Base-by-base conservation (phyloP, 2,888 invertebrate species). In the Isoperla grammatica region DNA sequence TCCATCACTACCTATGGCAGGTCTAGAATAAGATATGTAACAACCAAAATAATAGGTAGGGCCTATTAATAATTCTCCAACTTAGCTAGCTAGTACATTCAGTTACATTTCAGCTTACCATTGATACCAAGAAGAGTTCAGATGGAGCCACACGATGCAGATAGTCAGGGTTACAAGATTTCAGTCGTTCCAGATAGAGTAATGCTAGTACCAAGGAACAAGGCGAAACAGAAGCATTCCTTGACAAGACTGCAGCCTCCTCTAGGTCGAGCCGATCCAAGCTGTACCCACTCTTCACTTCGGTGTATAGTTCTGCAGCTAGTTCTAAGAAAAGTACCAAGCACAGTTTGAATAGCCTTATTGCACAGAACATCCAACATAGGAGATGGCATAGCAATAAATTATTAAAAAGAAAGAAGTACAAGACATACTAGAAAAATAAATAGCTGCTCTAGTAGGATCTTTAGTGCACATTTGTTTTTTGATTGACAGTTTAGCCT, bases 121-220 rank as follows among this genome's bases (percentile, higher is more conserved):
- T 79, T 61, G 97, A 94, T 64, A 97, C 90, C 60, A 98, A 83
- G 76, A 97, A 97, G 61, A 98, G 82, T 73, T 97, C 95, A 29
- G 92, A 88, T 23, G 97, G 95, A 29, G 90, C 85, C 54, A 93
- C 85, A 69, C 82, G 79, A 67, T 86, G 82, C 63, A 96, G 81
- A 75, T 95, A 96, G 66, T 87, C 85, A 0, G 90, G 88, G 78
- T 93, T 90, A 68, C 82, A 81, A 63, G 80, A 79, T 72, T 89
- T 87, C 57, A 98, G 81, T 65, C 96, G 83, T 77, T 97, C 95
- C 68, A 97, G 80, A 76, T 98, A 98, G 46, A 97, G 81, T 70
- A 98, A 79, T 23, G 97, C 95, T 69, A 97, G 82, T 67, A 97
- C 89, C 57, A 98, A 81, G 12, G 95, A 91, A 73, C 94, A 94